phyloP scores from a whole-genome alignment of 2,113 vertebrate genomes.

The Scomber scombrus region DNA sequence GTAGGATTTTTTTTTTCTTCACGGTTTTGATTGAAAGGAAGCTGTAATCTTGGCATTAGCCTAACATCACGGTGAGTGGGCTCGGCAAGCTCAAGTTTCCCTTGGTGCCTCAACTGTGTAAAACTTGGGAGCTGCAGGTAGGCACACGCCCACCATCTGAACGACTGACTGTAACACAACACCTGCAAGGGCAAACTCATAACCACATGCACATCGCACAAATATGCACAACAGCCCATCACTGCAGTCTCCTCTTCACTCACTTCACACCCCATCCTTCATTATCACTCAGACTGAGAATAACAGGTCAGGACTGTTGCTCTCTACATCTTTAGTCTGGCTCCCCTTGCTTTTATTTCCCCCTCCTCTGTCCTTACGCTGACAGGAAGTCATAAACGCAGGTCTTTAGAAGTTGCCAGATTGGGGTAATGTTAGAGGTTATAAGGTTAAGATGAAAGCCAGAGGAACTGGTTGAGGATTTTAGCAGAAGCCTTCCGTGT shows the following conservation, averaged over 20 bases:
- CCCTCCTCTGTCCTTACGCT: constrained; percentile 17
- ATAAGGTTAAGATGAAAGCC: constrained; percentile 74
- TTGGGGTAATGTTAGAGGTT: constrained; percentile 46
- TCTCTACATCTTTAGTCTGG: constrained; percentile 37
- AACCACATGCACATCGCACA: constrained; percentile 24
- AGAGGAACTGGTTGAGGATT: constrained; percentile 37
- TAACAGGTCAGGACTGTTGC: constrained; percentile 42
- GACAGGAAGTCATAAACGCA: constrained; percentile 66
- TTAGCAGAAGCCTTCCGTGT: constrained; percentile 20
- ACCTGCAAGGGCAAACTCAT: constrained; percentile 43
- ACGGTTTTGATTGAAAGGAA: constrained; percentile 70
- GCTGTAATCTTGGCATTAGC: constrained; percentile 71
- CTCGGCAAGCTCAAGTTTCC: constrained; percentile 63
- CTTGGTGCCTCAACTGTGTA: constrained; percentile 38
- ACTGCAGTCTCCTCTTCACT: constrained; percentile 5
- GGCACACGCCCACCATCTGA: constrained; percentile 61
- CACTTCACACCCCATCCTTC: constrained; percentile 57
- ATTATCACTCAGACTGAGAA: constrained; percentile 54
- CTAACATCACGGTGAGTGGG: constrained; percentile 58
- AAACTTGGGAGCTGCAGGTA: constrained; percentile 64
- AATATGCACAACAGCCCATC: constrained; percentile 30
- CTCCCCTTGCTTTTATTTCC: constrained; percentile 14
- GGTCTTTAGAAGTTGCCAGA: constrained; percentile 61
- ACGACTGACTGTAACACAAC: constrained; percentile 51
- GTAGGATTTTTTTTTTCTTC: constrained; percentile 13